Conservation (phyloP, 2,113 vertebrate genomes). For the Perca flavescens region DNA sequence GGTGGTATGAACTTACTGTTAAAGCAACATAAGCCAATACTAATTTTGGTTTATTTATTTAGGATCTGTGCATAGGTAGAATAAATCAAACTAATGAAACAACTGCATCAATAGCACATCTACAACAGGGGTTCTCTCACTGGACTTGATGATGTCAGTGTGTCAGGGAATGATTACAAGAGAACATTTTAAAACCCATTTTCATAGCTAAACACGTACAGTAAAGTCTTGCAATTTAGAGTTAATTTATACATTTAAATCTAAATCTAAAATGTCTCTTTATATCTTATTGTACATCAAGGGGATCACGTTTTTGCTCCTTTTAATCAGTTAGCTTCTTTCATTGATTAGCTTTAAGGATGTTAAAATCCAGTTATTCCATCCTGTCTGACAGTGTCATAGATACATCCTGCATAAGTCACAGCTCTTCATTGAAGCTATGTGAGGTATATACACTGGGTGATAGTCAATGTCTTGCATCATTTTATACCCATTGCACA, state of each 20-base stretch:
- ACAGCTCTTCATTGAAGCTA: not conserved
- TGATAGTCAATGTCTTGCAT: not conserved
- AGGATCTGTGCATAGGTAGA: not conserved
- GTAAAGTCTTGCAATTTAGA: not conserved
- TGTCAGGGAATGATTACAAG: not conserved
- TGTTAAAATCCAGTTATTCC: not conserved
- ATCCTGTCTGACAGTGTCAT: not conserved
- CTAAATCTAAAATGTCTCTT: too few species aligned
- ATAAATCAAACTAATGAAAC: conserved; percentile 31
- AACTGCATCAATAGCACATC: not conserved
- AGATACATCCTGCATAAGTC: not conserved
- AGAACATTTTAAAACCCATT: not conserved
- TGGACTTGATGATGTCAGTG: not conserved
- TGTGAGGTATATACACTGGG: too few species aligned
- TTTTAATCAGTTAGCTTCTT: not conserved
- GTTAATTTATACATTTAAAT: not conserved
- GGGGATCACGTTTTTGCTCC: not conserved
- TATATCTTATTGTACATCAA: not conserved
- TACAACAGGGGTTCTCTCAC: not conserved
- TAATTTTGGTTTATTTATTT: conserved; percentile 3
- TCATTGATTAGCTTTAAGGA: not conserved
- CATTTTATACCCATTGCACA: not conserved
- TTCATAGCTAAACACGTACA: not conserved
- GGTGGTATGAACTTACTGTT: conserved; percentile 23
- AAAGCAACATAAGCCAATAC: conserved; percentile 11